phyloP scores from a whole-genome alignment of 92 coral and sea anemone genomes.

The Bergia puertoricense region DNA sequence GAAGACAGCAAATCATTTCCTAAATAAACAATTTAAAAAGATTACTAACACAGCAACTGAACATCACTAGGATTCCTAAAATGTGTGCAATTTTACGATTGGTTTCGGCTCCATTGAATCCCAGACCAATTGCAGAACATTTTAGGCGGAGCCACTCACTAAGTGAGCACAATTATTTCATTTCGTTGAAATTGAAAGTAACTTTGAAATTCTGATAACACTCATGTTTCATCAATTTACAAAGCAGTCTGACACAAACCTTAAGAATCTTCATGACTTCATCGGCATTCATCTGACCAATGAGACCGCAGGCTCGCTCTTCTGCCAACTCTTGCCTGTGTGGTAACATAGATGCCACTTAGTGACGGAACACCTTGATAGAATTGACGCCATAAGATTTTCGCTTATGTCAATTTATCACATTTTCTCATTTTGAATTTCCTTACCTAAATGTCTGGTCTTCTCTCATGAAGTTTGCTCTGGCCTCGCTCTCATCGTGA shows the following conservation, averaged over 20 bases:
- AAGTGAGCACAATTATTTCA: no score
- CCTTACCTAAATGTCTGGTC: conserved; percentile 75
- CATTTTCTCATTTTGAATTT: neutral
- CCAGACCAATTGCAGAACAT: no score
- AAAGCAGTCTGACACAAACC: conserved; percentile 44
- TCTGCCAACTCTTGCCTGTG: conserved; percentile 68
- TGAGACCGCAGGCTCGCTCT: conserved; percentile 73
- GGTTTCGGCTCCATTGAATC: no score
- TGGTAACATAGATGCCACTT: neutral
- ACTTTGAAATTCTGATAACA: neutral
- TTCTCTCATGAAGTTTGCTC: conserved; percentile 79
- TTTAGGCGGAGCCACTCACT: no score
- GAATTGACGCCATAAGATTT: no score
- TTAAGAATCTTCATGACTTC: conserved; percentile 84
- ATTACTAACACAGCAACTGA: no score
- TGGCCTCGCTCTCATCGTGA: conserved; percentile 93
- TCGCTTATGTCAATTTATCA: no score
- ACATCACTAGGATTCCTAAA: no score
- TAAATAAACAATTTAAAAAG: no score
- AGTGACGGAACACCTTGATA: neutral
- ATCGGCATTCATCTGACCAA: conserved; percentile 84
- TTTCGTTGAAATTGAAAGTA: neutral
- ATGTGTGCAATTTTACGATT: no score
- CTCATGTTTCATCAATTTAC: no score
- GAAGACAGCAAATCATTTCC: no score